phyloP scores from a whole-genome alignment of 2,113 vertebrate species.

The Xenopus laevis region DNA sequence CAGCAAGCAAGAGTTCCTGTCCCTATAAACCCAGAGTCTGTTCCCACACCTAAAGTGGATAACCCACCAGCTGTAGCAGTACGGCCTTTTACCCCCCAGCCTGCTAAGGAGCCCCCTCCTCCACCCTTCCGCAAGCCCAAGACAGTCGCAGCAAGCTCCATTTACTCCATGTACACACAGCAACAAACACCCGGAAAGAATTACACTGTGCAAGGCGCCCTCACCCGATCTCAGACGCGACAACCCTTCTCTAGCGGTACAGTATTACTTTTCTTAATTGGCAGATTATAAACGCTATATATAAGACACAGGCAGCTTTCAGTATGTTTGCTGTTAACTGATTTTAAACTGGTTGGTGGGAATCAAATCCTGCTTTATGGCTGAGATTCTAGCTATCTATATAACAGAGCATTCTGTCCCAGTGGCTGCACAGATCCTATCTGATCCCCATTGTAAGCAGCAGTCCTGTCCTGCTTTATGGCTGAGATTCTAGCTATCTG shows the following conservation, averaged over 20 bases:
- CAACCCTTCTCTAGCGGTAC: slow-evolving; percentile 82
- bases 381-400: no score
- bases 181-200: slow-evolving; percentile 76
- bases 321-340: no score
- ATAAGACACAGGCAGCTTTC: no score
- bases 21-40: slow-evolving; percentile 63
- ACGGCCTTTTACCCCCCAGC: slow-evolving; percentile 90
- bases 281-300: no score
- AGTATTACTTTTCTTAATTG: slow-evolving; percentile 8
- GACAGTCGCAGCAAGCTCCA: slow-evolving; percentile 84
- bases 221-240: slow-evolving; percentile 71
- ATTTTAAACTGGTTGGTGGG: no score
- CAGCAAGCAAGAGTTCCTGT: slow-evolving; percentile 63
- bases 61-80: slow-evolving; percentile 85
- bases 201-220: slow-evolving; percentile 71
- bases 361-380: no score
- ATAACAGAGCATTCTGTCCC: no score
- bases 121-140: slow-evolving; percentile 79
- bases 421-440: no score
- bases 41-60: slow-evolving; percentile 79
- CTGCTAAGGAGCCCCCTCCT: slow-evolving; percentile 72
- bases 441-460: no score
- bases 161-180: slow-evolving; percentile 95
- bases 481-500: no score
- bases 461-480: no score